Conservation (phyloP, 2,888 invertebrate species). For the Megamerina dolium region DNA sequence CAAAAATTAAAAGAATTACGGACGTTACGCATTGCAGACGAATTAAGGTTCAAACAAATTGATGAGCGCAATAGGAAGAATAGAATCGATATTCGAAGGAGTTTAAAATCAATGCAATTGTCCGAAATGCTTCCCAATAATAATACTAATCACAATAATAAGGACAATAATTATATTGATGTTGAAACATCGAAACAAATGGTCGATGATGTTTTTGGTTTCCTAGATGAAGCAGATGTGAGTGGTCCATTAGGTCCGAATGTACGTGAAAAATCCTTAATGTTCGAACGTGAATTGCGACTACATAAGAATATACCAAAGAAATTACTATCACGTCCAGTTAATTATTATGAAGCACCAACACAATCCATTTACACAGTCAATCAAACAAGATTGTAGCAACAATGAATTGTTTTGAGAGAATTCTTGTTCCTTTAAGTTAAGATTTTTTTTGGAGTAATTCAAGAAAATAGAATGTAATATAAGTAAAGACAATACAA, state of each 20-base stretch:
- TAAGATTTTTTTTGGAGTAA: no score
- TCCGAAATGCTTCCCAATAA: slow-evolving; percentile 13
- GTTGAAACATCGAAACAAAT: slow-evolving; percentile 57
- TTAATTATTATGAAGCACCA: slow-evolving; percentile 40
- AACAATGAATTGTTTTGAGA: no score
- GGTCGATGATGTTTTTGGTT: slow-evolving; percentile 64
- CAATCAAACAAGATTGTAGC: slow-evolving; percentile 36
- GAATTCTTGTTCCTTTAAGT: no score
- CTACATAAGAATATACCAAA: slow-evolving; percentile 43
- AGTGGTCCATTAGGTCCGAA: slow-evolving; percentile 44
- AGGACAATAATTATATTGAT: slow-evolving; percentile 28
- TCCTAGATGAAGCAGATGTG: slow-evolving; percentile 56
- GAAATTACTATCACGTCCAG: slow-evolving; percentile 48
- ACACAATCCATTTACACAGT: slow-evolving; percentile 27
- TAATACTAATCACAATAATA: neutral
- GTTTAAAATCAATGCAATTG: neutral
- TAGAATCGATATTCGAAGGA: slow-evolving; percentile 27
- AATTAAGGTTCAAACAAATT: slow-evolving; percentile 58
- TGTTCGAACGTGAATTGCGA: slow-evolving; percentile 45
- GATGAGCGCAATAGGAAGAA: slow-evolving; percentile 59
- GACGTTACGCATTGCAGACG: slow-evolving; percentile 53
- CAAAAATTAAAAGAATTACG: slow-evolving; percentile 24
- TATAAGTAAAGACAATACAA: neutral
- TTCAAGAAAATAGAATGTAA: neutral
- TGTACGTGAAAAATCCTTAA: slow-evolving; percentile 48